Base-by-base conservation (phyloP, 2,888 invertebrate species). In the Molorchus minor region DNA sequence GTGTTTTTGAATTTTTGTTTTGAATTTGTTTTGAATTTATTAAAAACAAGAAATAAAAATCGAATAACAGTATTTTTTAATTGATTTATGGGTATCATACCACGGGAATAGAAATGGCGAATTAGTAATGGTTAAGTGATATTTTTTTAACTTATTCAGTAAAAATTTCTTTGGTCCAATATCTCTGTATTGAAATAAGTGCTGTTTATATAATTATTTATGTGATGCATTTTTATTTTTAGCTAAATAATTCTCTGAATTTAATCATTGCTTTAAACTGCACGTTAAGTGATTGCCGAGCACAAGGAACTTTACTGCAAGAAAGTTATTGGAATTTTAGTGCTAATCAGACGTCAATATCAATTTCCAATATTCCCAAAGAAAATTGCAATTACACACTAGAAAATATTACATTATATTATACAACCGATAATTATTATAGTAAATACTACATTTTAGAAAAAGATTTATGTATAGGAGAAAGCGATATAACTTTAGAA, bases 181-280 rank as follows among this genome's bases (percentile, higher is more conserved):
- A n/a, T n/a, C n/a, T n/a, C n/a, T n/a, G n/a, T n/a, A n/a, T n/a
- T n/a, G n/a, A n/a, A n/a, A n/a, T n/a, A 33, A 13, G 5, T 35
- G 13, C 2, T 2, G 16, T 43, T 41, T 25, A 1, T 21, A 5
- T 25, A 1, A 30, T 1, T 35, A 4, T 21, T 43, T 12, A 5
- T 10, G 2, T 13, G 13, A 3, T 20, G 13, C 10, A 15, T 20
- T 44, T 35, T 25, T 35, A 46, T 20, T 69, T 69, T 44, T 43
- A 71, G 71, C 55, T 56, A 5, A 43, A 58, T 12, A 49, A 47
- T 1, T 29, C 33, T 16, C 36, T 72, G 4, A 57, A 70, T 20
- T 52, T 69, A 2, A 61, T 64, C 20, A 58, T 71, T 5, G 70
- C 65, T 1, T 21, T 71, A 25, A 60, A 70, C 51, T 69, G 67